Base-by-base conservation (phyloP, 2,113 vertebrate genomes). In the Anolis carolinensis region DNA sequence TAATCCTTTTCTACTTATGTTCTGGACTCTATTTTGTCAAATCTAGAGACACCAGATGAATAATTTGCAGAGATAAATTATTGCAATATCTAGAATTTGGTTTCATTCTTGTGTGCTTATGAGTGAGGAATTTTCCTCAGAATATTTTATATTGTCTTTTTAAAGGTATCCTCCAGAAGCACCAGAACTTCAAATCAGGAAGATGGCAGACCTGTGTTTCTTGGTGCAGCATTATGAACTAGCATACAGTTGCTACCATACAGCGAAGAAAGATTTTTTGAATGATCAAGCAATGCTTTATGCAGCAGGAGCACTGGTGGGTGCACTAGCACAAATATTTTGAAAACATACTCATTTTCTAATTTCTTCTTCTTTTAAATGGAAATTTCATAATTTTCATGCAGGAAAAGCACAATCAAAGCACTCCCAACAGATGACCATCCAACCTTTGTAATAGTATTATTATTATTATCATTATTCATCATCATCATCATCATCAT, bases 201-300 rank as follows among this genome's bases (percentile, higher is more conserved):
- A 99, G 95, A 99, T 99, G 99, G 99, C 98, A 14, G 99, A 99
- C 93, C 95, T 99, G 78, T 99, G 99, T 93, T 99, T 99, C 95
- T 96, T 99, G 95, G 98, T 99, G 63, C 99, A 99, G 55, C 98
- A 99, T 95, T 99, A 99, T 86, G 99, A 99, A 81, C 94, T 99
- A 95, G 99, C 99, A 39, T 99, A 99, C 90, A 99, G 93, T 95
- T 99, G 98, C 91, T 99, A 99, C 93, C 99, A 99, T 95, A 99
- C 98, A 50, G 99, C 98, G 87, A 99, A 99, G 94, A 99, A 99
- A 86, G 99, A 99, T 94, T 99, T 99, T 93, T 96, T 99, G 88
- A 99, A 97, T 79, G 99, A 99, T 95, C 98, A 99, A 96, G 99
- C 98, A 92, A 98, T 99, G 98, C 96, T 99, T 86, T 99, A 99